Percentiles rank a stretch among this genome's conserved stretches.
Conservation (phyloP, 2,113 vertebrate species). For the Geococcyx californianus region DNA sequence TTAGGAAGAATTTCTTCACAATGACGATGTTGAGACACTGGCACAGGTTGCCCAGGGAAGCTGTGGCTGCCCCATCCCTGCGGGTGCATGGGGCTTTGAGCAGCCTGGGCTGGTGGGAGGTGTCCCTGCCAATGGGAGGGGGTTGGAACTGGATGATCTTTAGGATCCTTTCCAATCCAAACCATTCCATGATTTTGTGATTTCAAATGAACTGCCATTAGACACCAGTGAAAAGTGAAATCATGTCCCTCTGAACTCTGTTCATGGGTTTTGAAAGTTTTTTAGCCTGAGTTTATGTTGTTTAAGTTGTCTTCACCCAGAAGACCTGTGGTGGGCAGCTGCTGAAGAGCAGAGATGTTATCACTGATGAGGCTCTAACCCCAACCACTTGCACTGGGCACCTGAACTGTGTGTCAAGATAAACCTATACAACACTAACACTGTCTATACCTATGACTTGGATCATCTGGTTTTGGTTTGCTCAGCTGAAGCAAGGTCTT, state of each 20-base stretch:
- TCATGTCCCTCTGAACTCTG: background rate
- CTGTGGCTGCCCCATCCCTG: too few species aligned
- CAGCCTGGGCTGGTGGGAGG: too few species aligned
- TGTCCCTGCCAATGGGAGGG: too few species aligned
- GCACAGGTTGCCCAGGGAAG: too few species aligned
- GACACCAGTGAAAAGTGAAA: conserved; percentile 1
- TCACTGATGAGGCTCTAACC: background rate
- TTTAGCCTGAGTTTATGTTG: background rate
- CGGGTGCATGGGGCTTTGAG: too few species aligned
- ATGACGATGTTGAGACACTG: too few species aligned
- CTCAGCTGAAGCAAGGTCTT: background rate
- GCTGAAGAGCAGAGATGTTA: background rate
- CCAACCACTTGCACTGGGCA: background rate
- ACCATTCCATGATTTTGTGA: too few species aligned
- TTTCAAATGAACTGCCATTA: conserved; percentile 46
- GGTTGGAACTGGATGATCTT: too few species aligned
- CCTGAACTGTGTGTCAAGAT: background rate
- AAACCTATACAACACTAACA: background rate
- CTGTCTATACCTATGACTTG: background rate
- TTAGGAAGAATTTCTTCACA: too few species aligned
- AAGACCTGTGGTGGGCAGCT: background rate
- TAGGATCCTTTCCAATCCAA: too few species aligned
- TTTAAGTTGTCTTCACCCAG: background rate
- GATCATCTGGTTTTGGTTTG: background rate
- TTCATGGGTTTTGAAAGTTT: background rate